Conservation (phyloP, 1,140 invertebrate species). For the Zaprionus davidi region DNA sequence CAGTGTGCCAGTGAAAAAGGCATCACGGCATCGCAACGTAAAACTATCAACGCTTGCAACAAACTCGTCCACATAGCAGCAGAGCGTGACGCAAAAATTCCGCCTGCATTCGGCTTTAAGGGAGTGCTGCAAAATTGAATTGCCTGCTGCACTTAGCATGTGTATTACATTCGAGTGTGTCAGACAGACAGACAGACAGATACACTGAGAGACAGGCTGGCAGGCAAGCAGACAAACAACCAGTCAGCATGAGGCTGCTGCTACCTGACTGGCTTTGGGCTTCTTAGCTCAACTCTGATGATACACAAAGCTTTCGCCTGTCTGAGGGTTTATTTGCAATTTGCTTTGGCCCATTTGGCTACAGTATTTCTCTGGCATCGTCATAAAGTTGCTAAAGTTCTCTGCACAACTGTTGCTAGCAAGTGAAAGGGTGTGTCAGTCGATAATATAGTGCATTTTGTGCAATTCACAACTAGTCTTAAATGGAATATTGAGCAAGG, state of each 20-base stretch:
- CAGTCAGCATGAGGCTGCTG: not conserved
- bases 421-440: not conserved
- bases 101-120: constrained; percentile 13
- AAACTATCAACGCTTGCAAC: constrained; percentile 9
- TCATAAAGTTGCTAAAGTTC: constrained; percentile 11
- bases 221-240: not conserved
- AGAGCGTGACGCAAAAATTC: not conserved
- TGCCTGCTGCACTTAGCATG: constrained; percentile 71
- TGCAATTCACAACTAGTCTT: no score
- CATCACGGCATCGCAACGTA: constrained; percentile 8
- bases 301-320: constrained; percentile 41
- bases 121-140: constrained; percentile 61
- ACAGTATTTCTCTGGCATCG: constrained; percentile 6
- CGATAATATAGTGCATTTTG: not conserved
- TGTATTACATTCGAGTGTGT: constrained; percentile 30
- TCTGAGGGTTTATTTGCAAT: constrained; percentile 50
- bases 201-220: not conserved
- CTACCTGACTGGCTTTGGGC: constrained; percentile 18
- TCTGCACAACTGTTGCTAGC: constrained; percentile 2
- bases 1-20: not conserved
- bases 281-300: constrained; percentile 29
- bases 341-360: constrained; percentile 29
- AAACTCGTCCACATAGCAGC: not conserved
- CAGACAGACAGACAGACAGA: constrained; percentile 3
- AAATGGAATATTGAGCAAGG: no score